Percentiles rank a stretch among this genome's conserved stretches.
Evolutionary conservation across 2,797 vertebrate species (phyloP).

Genomic region (Kryptopterus vitreolus): DNA sequence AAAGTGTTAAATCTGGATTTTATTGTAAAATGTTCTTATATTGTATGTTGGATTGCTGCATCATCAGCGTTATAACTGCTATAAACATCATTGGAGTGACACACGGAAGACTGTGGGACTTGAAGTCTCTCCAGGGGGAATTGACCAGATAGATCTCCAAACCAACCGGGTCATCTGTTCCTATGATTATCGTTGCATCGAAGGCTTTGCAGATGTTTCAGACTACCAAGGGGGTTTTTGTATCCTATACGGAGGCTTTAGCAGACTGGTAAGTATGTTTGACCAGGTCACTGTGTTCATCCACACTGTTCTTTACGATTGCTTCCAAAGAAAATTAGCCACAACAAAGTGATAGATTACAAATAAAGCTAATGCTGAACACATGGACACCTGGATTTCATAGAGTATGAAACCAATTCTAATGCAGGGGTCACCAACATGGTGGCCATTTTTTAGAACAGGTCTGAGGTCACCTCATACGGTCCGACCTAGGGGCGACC

Average conservation of each 20-base stretch:
- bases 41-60: not conserved
- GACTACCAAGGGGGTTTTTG: conserved; percentile 98
- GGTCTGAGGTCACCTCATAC: no score
- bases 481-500: no score
- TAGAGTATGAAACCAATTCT: no score
- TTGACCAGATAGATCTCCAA: conserved; percentile 93
- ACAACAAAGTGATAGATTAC: not conserved
- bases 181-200: conserved; percentile 96
- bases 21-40: not conserved
- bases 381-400: not conserved
- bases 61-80: conserved; percentile 93
- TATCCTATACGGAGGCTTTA: conserved; percentile 94
- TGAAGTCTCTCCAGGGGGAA: conserved; percentile 95
- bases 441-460: no score
- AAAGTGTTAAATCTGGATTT: not conserved
- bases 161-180: conserved; percentile 93
- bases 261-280: conserved; percentile 81
- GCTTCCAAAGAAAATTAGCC: no score
- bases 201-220: conserved; percentile 92
- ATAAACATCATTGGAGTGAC: conserved; percentile 98
- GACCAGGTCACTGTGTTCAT: not conserved
- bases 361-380: not conserved
- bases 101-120: conserved; percentile 82
- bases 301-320: not conserved
- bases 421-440: no score